A percentile compares a stretch with the other conserved stretches of the same genome.
Conservation (phyloP, 2,113 vertebrate species). For the Saccopteryx bilineata region DNA sequence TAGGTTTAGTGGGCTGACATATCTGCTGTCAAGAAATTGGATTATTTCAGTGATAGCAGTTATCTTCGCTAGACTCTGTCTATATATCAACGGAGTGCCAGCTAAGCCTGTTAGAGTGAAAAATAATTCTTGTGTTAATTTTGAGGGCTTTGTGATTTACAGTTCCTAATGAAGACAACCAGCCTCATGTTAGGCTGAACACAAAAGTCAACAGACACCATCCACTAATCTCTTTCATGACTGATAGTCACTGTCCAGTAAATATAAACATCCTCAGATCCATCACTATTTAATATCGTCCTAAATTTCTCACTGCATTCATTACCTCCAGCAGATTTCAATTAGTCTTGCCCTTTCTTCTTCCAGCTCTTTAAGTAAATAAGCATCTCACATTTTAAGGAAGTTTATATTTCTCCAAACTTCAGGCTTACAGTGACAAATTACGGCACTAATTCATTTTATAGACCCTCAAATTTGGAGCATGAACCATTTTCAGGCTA, state of each 20-base stretch:
- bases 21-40: constrained; percentile 54
- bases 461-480: constrained; percentile 64
- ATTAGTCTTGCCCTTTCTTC: constrained; percentile 61
- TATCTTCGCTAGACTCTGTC: constrained; percentile 61
- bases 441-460: constrained; percentile 65
- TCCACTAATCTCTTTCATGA: neutral
- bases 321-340: constrained; percentile 49
- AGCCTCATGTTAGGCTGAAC: neutral
- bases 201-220: constrained; percentile 38
- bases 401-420: constrained; percentile 74
- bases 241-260: constrained; percentile 30
- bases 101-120: constrained; percentile 58
- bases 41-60: constrained; percentile 69
- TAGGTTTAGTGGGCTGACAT: constrained; percentile 15
- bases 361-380: constrained; percentile 67
- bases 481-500: constrained; percentile 60
- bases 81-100: constrained; percentile 38
- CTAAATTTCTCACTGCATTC: constrained; percentile 47
- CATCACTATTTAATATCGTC: constrained; percentile 25
- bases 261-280: constrained; percentile 25
- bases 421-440: constrained; percentile 66
- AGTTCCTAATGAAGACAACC: constrained; percentile 16
- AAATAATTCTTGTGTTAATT: constrained; percentile 55
- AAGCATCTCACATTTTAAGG: constrained; percentile 66
- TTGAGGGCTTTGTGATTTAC: constrained; percentile 27